A percentile compares a stretch with the other conserved stretches of the same genome.
Conservation (phyloP, 2,888 invertebrate genomes). For the Hybos culiciformis region DNA sequence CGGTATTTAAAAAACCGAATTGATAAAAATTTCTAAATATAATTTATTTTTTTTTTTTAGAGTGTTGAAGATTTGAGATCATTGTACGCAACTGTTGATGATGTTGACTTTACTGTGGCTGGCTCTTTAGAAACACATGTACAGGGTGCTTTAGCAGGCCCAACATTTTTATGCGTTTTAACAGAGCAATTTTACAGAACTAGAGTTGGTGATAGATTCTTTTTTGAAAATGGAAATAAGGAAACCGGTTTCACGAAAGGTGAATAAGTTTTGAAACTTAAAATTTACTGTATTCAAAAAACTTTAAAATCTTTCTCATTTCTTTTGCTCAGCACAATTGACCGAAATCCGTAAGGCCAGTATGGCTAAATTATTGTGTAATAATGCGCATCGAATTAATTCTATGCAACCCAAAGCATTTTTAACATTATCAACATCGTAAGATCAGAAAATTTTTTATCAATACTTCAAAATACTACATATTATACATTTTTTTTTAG, state of each 20-base stretch:
- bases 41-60: constrained; percentile 10
- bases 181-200: constrained; percentile 79
- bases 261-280: constrained; percentile 12
- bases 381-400: constrained; percentile 50
- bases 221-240: constrained; percentile 59
- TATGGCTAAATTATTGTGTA: constrained; percentile 60
- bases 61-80: constrained; percentile 46
- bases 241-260: constrained; percentile 50
- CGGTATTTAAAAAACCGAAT: constrained; percentile 33
- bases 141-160: constrained; percentile 65
- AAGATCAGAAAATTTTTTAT: background rate
- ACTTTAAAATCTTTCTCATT: background rate
- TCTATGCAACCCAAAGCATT: constrained; percentile 50
- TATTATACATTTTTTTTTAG: constrained; percentile 24
- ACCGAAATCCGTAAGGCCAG: constrained; percentile 56
- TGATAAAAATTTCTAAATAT: background rate
- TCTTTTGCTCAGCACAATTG: constrained; percentile 41
- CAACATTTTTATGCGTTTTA: constrained; percentile 77
- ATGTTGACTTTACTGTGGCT: constrained; percentile 77
- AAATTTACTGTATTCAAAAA: background rate
- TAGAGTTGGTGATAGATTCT: constrained; percentile 73
- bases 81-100: constrained; percentile 58
- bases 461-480: background rate
- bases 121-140: constrained; percentile 67
- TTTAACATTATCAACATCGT: background rate